phyloP scores from a whole-genome alignment of 2,888 invertebrate genomes.

The Bembecia ichneumoniformis region DNA sequence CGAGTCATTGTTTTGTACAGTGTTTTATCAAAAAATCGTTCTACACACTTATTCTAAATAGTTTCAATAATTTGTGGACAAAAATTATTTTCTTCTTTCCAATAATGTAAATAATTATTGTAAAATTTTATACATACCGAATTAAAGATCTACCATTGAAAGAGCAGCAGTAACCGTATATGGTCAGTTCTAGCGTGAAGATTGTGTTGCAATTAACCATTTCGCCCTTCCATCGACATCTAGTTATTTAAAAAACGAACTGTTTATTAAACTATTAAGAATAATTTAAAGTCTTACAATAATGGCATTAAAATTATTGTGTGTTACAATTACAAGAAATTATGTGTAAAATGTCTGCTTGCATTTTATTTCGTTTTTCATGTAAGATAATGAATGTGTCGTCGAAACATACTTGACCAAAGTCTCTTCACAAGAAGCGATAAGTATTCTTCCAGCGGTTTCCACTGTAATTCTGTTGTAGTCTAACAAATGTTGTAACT shows the following conservation, averaged over 20 bases:
- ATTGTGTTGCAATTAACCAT: constrained; percentile 44
- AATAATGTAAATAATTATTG: neutral
- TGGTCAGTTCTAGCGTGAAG: constrained; percentile 63
- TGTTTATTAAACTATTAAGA: too few species aligned
- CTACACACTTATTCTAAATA: too few species aligned
- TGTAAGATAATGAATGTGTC: neutral
- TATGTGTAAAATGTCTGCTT: too few species aligned
- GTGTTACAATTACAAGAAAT: too few species aligned
- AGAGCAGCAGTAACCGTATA: constrained; percentile 70
- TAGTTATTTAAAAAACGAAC: constrained; percentile 8
- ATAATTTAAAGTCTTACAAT: too few species aligned
- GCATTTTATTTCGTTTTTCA: too few species aligned
- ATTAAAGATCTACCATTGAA: constrained; percentile 57
- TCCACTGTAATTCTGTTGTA: constrained; percentile 32
- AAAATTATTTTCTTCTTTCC: too few species aligned
- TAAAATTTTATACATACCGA: constrained; percentile 17
- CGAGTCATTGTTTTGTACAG: too few species aligned
- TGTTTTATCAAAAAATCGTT: too few species aligned
- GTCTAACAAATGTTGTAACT: constrained; percentile 26
- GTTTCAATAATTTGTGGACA: too few species aligned
- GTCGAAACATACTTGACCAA: constrained; percentile 26
- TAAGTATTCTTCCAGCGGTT: constrained; percentile 23
- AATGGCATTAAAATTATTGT: too few species aligned
- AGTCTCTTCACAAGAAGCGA: constrained; percentile 34
- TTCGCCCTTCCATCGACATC: constrained; percentile 53